Evolutionary conservation across 2,888 invertebrate genomes (phyloP), one percentile per base, ranked within the genome.

Genomic region (Volucella zonaria): DNA sequence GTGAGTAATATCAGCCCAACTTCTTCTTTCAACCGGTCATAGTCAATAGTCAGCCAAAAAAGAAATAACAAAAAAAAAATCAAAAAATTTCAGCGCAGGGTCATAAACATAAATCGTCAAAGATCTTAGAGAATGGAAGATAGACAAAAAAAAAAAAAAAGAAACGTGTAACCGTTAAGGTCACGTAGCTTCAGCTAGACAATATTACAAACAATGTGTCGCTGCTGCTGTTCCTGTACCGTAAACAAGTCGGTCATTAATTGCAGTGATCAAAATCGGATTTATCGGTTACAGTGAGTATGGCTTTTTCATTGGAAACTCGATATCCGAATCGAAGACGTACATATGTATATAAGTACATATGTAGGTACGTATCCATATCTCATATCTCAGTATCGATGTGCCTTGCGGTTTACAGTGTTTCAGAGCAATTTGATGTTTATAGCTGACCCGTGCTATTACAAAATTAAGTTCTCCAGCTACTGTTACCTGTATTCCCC

Each of bases 1-100:
- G 92, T 92, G 77, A 90, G 90, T 88, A 23, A 43, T 18, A 49
- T 78, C 38, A 64, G 47, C 10, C 43, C 49, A 1, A 8, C 40
- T 3, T 14, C 3, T 66, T 61, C 47, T 62, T 56, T 14, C 23
- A 56, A 71, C 76, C 71, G 71, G 77, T 73, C 52, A 18, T n/a
- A 58, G 31, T 31, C 6, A 31, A 31, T 31, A 31, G 31, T 31
- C 31, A 31, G 6, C 4, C 4, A 31, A 31, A 31, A 31, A 31
- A 6, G 0, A 31, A 74, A 62, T 66, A 64, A 40, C 68, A 68
- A 73, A 64, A 59, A 82, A 77, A 74, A 12, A 59, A 66, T 38
- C 8, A 67, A 14, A 71, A 23, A 70, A 74, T 51, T 31, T 71
- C 66, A 42, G 68, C 45, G 18, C 31, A 61, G 79, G 83, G 83